A percentile compares a stretch with the other conserved stretches of the same genome.
These are phyloP conservation scores for Calyptomena viridis DNA, from an alignment of 2,113 vertebrate species.

Conservation along the genomic window DNA sequence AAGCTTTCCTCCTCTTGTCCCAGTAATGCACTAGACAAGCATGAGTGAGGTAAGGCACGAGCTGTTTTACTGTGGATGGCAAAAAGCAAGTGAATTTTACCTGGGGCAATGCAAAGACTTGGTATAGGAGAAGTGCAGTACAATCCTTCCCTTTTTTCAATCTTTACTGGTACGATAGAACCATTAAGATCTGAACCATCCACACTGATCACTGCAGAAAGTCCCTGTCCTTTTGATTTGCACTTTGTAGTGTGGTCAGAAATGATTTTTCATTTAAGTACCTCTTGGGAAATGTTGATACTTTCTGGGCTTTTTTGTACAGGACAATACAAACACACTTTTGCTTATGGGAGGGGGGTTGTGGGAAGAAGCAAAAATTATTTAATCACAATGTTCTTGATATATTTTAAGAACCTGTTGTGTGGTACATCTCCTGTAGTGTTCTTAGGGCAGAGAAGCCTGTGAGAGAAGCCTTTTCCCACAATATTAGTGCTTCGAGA, in stretches of 20 bases:
- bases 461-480: neutral
- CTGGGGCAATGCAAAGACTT: neutral
- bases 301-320: neutral
- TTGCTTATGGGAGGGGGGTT: neutral
- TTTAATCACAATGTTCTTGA: neutral
- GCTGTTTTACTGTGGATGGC: neutral
- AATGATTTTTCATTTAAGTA: neutral
- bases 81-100: neutral
- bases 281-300: neutral
- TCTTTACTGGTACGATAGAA: neutral
- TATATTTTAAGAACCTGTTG: neutral
- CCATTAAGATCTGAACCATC: neutral
- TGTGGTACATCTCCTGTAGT: neutral
- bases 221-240: neutral
- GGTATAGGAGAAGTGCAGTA: neutral
- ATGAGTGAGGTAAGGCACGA: neutral
- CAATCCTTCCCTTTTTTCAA: neutral
- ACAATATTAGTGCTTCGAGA: neutral
- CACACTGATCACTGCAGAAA: neutral
- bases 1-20: neutral
- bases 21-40: neutral
- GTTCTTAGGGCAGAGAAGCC: neutral
- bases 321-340: neutral
- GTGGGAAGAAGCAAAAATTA: neutral
- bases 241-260: neutral